Conservation (phyloP, 2,888 invertebrate species). For the Rapana venosa region DNA sequence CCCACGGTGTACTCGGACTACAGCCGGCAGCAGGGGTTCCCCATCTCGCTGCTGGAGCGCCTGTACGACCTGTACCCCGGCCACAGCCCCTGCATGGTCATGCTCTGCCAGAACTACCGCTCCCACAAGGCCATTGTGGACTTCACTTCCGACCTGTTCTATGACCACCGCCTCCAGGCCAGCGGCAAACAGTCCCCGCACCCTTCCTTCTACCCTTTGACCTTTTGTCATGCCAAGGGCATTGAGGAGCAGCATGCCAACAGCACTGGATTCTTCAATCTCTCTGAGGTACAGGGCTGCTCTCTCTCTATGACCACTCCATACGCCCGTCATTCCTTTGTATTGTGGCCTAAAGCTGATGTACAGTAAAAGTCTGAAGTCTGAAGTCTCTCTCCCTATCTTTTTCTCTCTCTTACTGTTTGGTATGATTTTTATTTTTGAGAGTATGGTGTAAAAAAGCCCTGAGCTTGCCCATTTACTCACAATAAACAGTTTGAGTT, state of each 20-base stretch:
- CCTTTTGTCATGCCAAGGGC: constrained; percentile 89
- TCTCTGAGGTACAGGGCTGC: constrained; percentile 83
- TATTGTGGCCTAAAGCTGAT: no score
- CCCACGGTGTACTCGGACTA: constrained; percentile 87
- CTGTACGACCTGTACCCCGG: constrained; percentile 87
- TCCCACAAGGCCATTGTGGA: constrained; percentile 89
- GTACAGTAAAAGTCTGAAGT: no score
- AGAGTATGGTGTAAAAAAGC: no score
- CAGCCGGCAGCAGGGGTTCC: constrained; percentile 76
- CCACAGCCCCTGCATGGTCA: constrained; percentile 85
- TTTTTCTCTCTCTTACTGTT: no score
- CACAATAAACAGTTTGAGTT: no score
- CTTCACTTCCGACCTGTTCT: constrained; percentile 90
- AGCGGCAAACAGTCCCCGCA: constrained; percentile 86
- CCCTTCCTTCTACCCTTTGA: constrained; percentile 85
- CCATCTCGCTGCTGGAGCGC: constrained; percentile 86
- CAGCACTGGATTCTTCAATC: constrained; percentile 89
- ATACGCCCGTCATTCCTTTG: no score
- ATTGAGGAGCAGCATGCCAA: constrained; percentile 87
- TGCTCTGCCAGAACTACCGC: constrained; percentile 89
- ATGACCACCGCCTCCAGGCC: constrained; percentile 87
- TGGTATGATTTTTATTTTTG: no score
- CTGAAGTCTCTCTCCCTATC: no score
- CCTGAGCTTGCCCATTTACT: no score
- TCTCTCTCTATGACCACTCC: no score